Evolutionary conservation across 37 sponge, comb jelly and placozoan genomes (phyloP).

Genomic region (Bolinopsis microptera): DNA sequence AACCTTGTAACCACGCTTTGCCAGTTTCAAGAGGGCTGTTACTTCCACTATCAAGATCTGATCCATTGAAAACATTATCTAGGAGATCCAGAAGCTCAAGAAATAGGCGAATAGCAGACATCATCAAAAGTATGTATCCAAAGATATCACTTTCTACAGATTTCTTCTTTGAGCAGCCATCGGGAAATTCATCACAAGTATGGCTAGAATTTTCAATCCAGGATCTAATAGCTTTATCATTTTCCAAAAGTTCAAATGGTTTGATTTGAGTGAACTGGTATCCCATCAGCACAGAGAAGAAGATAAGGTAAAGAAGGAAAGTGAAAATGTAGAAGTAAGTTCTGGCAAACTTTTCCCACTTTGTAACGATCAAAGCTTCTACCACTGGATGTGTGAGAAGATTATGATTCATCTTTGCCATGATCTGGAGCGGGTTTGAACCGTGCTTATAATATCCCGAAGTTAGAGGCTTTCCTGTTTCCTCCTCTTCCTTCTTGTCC

Average conservation of each 20-base stretch:
- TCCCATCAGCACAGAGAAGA: not conserved
- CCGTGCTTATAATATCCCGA: not conserved
- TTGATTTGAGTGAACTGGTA: conserved; percentile 1
- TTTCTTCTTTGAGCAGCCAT: not conserved
- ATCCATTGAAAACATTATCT: not conserved
- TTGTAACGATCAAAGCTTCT: conserved; percentile 52
- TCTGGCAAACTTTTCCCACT: conserved; percentile 67
- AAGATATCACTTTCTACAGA: not conserved
- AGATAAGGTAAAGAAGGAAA: not conserved
- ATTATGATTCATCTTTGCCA: not conserved
- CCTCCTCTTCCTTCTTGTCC: not conserved
- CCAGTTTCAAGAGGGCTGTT: not conserved
- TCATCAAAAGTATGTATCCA: not conserved
- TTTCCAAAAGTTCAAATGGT: not conserved
- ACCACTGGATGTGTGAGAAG: conserved; percentile 66
- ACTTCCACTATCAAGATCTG: not conserved
- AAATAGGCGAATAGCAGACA: not conserved
- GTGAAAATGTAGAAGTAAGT: conserved; percentile 55
- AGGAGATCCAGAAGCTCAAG: conserved; percentile 19
- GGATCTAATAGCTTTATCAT: not conserved
- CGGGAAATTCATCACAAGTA: not conserved
- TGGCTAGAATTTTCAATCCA: not conserved
- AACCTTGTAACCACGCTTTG: not conserved
- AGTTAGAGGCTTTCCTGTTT: not conserved
- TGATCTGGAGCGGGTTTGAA: not conserved